These are phyloP conservation scores for Callipepla squamata DNA, from an alignment of 2,113 vertebrate species.

Conservation along the genomic window DNA sequence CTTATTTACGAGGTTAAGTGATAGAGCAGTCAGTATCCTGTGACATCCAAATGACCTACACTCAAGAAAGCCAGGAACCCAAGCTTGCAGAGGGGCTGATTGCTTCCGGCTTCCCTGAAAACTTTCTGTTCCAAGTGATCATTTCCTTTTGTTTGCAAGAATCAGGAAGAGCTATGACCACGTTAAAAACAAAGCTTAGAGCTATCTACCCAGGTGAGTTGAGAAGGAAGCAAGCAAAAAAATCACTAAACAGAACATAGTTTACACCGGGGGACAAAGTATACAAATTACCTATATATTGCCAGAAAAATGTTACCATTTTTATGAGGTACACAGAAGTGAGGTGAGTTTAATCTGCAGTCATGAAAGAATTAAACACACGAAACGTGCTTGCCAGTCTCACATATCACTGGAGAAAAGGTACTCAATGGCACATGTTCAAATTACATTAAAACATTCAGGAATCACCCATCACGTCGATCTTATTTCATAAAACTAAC, in stretches of 20 bases:
- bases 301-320: neutral
- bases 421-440: neutral
- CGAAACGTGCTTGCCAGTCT: neutral
- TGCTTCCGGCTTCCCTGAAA: neutral
- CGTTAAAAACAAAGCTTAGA: neutral
- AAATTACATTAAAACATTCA: neutral
- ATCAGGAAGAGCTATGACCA: neutral
- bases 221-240: neutral
- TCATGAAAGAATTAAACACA: neutral
- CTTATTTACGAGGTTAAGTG: neutral
- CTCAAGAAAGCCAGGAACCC: neutral
- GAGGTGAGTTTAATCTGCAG: neutral
- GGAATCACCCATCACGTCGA: neutral
- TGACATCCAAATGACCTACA: neutral
- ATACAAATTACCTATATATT: fast-evolving
- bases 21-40: neutral
- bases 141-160: neutral
- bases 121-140: neutral
- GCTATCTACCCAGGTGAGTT: neutral
- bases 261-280: neutral
- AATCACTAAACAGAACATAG: neutral
- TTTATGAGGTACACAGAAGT: neutral
- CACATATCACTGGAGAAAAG: neutral
- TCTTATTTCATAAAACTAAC: neutral
- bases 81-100: fast-evolving